Percentiles rank a stretch among this genome's conserved stretches.
phyloP scores from a whole-genome alignment of 2,113 vertebrate species.

The Actenoides hombroni region DNA sequence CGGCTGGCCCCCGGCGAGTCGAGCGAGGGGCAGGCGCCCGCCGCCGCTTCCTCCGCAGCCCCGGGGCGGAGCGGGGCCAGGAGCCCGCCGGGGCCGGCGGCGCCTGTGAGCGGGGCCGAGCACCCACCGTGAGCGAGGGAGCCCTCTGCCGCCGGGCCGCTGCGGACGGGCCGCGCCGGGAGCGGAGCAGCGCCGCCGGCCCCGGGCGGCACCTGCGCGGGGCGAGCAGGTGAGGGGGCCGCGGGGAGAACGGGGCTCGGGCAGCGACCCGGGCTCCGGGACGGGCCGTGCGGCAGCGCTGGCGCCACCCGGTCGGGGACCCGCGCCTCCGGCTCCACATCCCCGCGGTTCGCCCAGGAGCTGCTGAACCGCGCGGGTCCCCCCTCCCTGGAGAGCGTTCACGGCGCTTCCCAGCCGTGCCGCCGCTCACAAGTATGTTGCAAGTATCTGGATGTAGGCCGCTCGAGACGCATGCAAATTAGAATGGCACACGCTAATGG shows the following conservation, averaged over 20 bases:
- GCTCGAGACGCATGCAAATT: accelerated
- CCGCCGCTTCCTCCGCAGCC: background rate
- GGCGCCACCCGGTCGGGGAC: background rate
- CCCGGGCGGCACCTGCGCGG: background rate
- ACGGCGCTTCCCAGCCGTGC: background rate
- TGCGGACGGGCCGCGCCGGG: background rate
- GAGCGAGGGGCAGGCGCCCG: background rate
- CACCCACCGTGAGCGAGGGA: background rate
- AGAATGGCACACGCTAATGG: accelerated
- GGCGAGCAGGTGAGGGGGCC: background rate
- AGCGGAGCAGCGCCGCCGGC: background rate
- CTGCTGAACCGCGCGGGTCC: background rate
- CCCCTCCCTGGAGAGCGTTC: background rate
- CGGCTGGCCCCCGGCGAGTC: too few relatives aligned
- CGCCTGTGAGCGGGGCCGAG: background rate
- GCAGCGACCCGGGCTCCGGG: background rate
- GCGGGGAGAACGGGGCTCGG: background rate
- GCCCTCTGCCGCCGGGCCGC: background rate
- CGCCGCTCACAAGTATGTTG: background rate
- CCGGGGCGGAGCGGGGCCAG: background rate
- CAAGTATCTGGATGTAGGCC: accelerated
- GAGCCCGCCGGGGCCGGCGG: background rate
- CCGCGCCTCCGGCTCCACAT: background rate
- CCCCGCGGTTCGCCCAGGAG: background rate
- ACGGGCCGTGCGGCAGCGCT: background rate